Evolutionary conservation across 2,797 vertebrate species (phyloP).

Genomic region (Sebastes dallii): DNA sequence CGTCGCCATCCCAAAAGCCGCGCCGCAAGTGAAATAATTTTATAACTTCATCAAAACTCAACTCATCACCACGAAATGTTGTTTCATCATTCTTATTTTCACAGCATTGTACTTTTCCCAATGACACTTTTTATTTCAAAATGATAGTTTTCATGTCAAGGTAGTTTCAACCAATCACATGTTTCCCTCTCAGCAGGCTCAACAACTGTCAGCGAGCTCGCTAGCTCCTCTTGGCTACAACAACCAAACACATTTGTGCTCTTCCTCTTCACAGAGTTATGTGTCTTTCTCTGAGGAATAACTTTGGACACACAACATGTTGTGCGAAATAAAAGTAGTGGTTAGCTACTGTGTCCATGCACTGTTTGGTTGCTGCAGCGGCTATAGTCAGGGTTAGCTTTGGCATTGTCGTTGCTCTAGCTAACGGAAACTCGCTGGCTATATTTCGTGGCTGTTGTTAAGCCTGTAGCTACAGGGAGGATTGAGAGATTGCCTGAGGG

Average conservation of each 20-base stretch:
- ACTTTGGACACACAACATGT: neutral
- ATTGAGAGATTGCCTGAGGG: neutral
- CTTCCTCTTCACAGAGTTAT: neutral
- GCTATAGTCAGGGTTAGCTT: neutral
- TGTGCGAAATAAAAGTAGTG: neutral
- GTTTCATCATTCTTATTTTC: neutral
- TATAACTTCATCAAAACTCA: neutral
- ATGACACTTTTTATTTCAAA: neutral
- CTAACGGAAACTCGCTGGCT: neutral
- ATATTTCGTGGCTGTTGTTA: neutral
- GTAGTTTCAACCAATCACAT: neutral
- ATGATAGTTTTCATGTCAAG: neutral
- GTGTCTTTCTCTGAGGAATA: neutral
- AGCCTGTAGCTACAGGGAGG: neutral
- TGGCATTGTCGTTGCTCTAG: neutral
- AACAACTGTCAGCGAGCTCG: neutral
- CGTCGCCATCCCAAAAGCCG: neutral
- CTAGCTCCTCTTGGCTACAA: neutral
- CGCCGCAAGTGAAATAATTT: neutral
- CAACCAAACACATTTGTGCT: neutral
- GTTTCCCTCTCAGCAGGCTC: neutral
- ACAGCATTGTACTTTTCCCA: neutral
- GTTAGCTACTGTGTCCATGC: neutral
- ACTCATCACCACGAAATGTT: neutral
- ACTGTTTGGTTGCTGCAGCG: neutral